Conservation (phyloP, 1,140 invertebrate genomes). For the Rhysida immarginata region DNA sequence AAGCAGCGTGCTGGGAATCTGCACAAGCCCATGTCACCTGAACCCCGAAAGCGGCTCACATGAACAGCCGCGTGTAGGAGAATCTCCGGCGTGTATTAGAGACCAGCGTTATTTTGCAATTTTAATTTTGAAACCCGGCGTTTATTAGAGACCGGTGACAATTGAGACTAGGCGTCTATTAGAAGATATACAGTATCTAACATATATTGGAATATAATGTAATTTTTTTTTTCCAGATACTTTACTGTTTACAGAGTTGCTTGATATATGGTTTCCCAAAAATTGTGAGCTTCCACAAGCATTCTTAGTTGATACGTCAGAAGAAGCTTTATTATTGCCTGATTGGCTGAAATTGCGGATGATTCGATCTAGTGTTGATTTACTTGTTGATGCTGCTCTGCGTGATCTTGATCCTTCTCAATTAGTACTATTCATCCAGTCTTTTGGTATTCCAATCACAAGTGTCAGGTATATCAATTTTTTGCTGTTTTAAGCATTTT, state of each 20-base stretch:
- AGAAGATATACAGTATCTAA: neutral
- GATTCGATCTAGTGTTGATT: constrained; percentile 68
- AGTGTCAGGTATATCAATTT: constrained; percentile 66
- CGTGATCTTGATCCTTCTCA: constrained; percentile 68
- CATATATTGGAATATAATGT: neutral
- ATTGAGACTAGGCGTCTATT: too few species aligned
- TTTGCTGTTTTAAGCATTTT: too few species aligned
- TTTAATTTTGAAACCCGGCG: too few species aligned
- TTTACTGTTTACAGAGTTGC: constrained; percentile 40
- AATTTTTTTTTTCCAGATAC: constrained; percentile 21
- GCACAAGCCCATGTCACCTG: too few species aligned
- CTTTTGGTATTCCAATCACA: constrained; percentile 80
- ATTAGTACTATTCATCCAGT: constrained; percentile 88
- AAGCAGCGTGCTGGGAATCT: too few species aligned
- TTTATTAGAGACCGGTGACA: too few species aligned
- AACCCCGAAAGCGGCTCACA: too few species aligned
- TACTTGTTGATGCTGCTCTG: constrained; percentile 70
- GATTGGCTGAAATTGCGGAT: constrained; percentile 90
- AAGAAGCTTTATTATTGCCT: constrained; percentile 70
- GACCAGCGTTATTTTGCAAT: too few species aligned
- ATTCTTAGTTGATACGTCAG: constrained; percentile 63
- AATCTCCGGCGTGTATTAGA: too few species aligned
- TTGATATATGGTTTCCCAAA: constrained; percentile 48
- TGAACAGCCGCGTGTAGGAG: too few species aligned
- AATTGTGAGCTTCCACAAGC: constrained; percentile 46